Conservation (phyloP, 2,888 invertebrate genomes). For the Dysmachus trigonus region DNA sequence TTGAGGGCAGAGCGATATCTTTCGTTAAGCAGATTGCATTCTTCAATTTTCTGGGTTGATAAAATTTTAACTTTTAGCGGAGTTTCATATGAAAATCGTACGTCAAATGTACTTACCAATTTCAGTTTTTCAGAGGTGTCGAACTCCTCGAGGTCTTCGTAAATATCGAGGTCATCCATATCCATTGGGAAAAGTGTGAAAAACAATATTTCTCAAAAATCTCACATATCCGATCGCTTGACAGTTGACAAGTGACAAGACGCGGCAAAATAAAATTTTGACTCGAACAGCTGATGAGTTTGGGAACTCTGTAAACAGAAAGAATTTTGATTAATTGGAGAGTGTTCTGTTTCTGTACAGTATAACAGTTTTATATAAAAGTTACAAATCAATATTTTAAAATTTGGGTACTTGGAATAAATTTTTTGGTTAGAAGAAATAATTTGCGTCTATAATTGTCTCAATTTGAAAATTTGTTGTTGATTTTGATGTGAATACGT, state of each 20-base stretch:
- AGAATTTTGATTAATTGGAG: neutral
- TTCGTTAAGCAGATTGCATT: slow-evolving; percentile 54
- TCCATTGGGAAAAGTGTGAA: neutral
- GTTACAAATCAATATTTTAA: neutral
- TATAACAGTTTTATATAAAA: neutral
- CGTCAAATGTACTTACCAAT: slow-evolving; percentile 53
- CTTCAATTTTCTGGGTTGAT: slow-evolving; percentile 56
- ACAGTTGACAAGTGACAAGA: neutral
- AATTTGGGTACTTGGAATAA: no score
- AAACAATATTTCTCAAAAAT: neutral
- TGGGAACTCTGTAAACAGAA: neutral
- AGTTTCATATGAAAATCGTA: neutral
- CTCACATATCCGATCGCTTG: neutral
- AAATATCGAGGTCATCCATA: slow-evolving; percentile 56
- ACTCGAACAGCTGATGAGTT: neutral
- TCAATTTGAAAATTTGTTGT: no score
- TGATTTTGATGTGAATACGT: no score
- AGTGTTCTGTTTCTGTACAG: neutral
- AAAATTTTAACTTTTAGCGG: neutral
- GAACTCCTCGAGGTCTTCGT: slow-evolving; percentile 60
- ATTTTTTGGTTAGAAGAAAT: no score
- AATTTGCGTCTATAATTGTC: no score
- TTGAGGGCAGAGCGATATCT: slow-evolving; percentile 53
- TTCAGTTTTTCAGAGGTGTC: slow-evolving; percentile 54
- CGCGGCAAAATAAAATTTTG: neutral